Evolutionary conservation across 2,888 invertebrate species (phyloP), one percentile per base, ranked within the genome.

Genomic region (Eristalis intricaria): DNA sequence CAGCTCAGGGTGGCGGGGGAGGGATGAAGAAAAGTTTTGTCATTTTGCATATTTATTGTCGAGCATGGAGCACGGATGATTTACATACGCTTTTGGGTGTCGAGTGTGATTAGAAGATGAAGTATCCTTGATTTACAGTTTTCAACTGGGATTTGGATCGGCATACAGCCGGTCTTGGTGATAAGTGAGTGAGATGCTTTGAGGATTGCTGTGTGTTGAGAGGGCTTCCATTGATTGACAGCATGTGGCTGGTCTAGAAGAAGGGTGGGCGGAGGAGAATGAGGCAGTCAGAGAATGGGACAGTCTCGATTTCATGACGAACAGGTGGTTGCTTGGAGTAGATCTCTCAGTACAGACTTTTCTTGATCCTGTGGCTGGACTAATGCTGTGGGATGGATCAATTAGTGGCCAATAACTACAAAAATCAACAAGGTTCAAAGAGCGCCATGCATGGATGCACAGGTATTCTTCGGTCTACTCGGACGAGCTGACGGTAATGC

Each of bases 11-110:
- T 1, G 7, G n/a, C 15, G 43, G 43, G 0, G n/a, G 68, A 58
- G 56, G 65, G 70, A 35, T 26, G 26, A 11, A 56, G 69, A 40
- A 75, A 63, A 70, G 19, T 50, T 78, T 83, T 73, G 35, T 40
- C 50, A 60, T 68, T 75, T 70, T 75, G 70, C 23, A 75, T 70
- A 65, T 70, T 75, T 69, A 26, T 38, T 32, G 69, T 23, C 58
- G 32, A 19, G 19, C 19, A n/a, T n/a, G 50, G 19, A 50, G 50
- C 19, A 50, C 4, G 8, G 8, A 8, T 50, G 50, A 50, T 50
- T 50, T 50, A n/a, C 50, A 50, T 50, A 50, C 19, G 50, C 50
- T 19, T n/a, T 19, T 50, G 50, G 50, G 50, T 50, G 50, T 50
- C 19, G 50, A 19, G 19, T 50, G 50, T 50, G 50, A 50, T 50